Conservation (phyloP, 1,140 invertebrate species). For the Plutomurus gul region DNA sequence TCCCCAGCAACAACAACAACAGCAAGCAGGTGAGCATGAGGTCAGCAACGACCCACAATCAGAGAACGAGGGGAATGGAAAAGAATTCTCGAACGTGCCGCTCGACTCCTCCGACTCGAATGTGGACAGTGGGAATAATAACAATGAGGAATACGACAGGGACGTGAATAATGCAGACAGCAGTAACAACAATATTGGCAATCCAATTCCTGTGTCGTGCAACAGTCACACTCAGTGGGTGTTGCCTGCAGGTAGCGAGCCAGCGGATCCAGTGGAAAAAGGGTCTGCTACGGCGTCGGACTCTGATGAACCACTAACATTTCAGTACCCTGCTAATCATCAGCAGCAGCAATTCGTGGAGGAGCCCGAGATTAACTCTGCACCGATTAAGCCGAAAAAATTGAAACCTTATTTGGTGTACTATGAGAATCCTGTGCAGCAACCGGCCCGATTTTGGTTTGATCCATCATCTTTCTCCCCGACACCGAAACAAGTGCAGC, state of each 20-base stretch:
- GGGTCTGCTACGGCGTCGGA: neutral
- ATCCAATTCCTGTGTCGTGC: neutral
- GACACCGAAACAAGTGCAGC: neutral
- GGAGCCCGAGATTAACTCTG: neutral
- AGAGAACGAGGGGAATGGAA: too few relatives aligned
- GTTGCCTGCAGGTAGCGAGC: neutral
- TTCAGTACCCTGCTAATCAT: neutral
- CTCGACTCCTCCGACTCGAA: too few relatives aligned
- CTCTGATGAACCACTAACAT: too few relatives aligned
- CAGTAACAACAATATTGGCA: neutral
- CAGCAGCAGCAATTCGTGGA: too few relatives aligned
- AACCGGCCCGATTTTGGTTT: conserved; percentile 42
- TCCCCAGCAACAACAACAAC: too few relatives aligned
- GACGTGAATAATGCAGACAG: neutral
- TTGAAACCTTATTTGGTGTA: conserved; percentile 36
- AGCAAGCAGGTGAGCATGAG: neutral
- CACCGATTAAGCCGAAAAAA: neutral
- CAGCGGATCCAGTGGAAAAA: neutral
- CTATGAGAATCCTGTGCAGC: conserved; percentile 21
- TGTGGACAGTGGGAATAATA: too few relatives aligned
- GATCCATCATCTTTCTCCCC: conserved; percentile 3
- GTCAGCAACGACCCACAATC: neutral
- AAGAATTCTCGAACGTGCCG: too few relatives aligned
- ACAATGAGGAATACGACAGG: too few relatives aligned
- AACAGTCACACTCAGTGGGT: neutral